Evolutionary conservation across 2,888 invertebrate species (phyloP), one percentile per base, ranked within the genome.

Genomic region (Metacarcinus magister): DNA sequence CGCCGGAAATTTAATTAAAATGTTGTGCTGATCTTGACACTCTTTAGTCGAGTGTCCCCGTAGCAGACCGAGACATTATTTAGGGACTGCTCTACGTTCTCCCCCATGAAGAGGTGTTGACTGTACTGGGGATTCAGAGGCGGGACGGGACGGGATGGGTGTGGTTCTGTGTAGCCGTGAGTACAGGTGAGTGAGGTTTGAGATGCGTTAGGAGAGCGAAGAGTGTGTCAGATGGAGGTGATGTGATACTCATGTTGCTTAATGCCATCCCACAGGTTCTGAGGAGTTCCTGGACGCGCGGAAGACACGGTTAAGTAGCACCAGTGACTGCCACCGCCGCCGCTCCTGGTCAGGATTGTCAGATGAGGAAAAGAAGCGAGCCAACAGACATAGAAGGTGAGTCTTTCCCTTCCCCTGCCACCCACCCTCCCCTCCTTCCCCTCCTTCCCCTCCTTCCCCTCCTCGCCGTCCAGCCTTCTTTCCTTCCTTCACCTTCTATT

Each of bases 301-400:
- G 39, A 97, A 97, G 91, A 95, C 91, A 7, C 94, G 96, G 0
- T 93, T 91, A 16, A 94, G 94, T 0, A 93, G 60, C 92, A 92
- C 67, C 93, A 92, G 87, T 44, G 96, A 96, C 94, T 89, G 90
- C 75, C 94, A 94, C 92, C 60, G 97, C 19, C 87, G 96, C 32
- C 95, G 96, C 28, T 97, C 97, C 44, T 97, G 97, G 97, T 97
- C 97, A 3, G 97, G 97, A n/a, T 96, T 97, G 32, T 96, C 96
- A n/a, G 97, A 97, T 48, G 96, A 96, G 48, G 96, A 97, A 96
- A 97, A 97, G 97, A 97, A 97, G 93, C n/a, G 97, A 82, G 96
- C 96, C 28, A 82, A 82, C 32, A 87, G 96, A 43, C 96, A 97
- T 43, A 96, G 97, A 89, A 97, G 97, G 96, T 97, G 91, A 96